phyloP scores from a whole-genome alignment of 2,797 vertebrate genomes.

The Thaleichthys pacificus region DNA sequence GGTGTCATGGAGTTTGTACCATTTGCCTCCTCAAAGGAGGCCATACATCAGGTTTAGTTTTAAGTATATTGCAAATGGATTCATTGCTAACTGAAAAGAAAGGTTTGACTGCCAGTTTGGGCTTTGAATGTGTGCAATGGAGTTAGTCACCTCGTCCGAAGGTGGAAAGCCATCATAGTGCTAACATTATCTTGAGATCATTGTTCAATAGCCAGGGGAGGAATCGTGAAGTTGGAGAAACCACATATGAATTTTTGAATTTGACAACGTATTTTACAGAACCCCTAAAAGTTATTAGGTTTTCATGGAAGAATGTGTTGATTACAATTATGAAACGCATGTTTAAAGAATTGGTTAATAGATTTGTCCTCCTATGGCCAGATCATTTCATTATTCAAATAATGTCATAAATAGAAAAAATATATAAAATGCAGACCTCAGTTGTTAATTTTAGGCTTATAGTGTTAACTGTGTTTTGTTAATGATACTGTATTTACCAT shows the following conservation, averaged over 20 bases:
- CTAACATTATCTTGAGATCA: neutral
- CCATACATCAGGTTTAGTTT: too few relatives aligned
- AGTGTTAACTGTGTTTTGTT: slow-evolving; percentile 48
- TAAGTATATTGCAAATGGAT: too few relatives aligned
- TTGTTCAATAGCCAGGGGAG: neutral
- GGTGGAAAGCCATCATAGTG: neutral
- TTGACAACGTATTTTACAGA: slow-evolving; percentile 3
- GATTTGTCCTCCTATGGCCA: neutral
- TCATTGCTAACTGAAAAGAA: too few relatives aligned
- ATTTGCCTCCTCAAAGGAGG: too few relatives aligned
- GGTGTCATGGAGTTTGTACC: neutral
- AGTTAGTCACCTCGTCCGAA: neutral
- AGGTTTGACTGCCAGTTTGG: neutral
- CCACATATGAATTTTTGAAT: neutral
- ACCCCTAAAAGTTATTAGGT: neutral
- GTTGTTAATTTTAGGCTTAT: slow-evolving; percentile 1
- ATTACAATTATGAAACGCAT: slow-evolving; percentile 12
- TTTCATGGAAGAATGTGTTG: slow-evolving; percentile 17
- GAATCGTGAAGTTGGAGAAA: neutral
- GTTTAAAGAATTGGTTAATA: neutral
- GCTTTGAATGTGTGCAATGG: neutral
- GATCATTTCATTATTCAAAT: neutral
- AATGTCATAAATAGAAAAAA: slow-evolving; percentile 3
- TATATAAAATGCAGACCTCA: neutral
- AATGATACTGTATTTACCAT: slow-evolving; percentile 43